These are phyloP conservation scores for Lamellibrachia columna DNA, from an alignment of 2,888 invertebrate genomes.

Conservation along the genomic window DNA sequence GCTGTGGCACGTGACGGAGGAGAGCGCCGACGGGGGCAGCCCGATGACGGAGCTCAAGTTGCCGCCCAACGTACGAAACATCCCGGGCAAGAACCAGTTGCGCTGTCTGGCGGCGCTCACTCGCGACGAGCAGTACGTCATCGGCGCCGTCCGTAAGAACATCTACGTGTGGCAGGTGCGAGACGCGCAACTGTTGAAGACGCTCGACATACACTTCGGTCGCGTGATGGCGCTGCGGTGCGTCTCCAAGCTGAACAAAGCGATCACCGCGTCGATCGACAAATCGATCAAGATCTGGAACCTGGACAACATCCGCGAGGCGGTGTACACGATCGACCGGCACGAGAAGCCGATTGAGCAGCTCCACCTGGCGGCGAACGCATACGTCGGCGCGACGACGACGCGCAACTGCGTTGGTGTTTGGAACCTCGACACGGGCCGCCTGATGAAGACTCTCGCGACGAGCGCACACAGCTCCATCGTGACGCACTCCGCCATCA, in stretches of 20 bases:
- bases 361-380: conserved; percentile 74
- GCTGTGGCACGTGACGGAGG: conserved; percentile 55
- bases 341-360: conserved; percentile 95
- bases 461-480: conserved; percentile 93
- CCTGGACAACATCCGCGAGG: conserved; percentile 97
- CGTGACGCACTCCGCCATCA: conserved; percentile 90
- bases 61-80: conserved; percentile 82
- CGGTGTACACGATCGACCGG: conserved; percentile 82
- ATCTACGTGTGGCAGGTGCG: conserved; percentile 92
- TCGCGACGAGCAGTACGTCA: conserved; percentile 87
- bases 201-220: conserved; percentile 95
- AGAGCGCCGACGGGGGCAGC: not conserved
- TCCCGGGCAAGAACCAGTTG: conserved; percentile 88
- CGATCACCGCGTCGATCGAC: conserved; percentile 97
- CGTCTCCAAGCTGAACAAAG: conserved; percentile 74
- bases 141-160: conserved; percentile 93
- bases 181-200: conserved; percentile 79
- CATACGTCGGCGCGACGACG: conserved; percentile 83
- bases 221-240: conserved; percentile 91
- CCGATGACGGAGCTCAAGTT: conserved; percentile 52
- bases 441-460: conserved; percentile 84
- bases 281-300: conserved; percentile 96
- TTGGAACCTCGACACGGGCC: conserved; percentile 89
- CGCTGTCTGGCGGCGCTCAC: conserved; percentile 93
- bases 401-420: conserved; percentile 94